Conservation (phyloP, 2,113 vertebrate species). For the Symphodus melops region DNA sequence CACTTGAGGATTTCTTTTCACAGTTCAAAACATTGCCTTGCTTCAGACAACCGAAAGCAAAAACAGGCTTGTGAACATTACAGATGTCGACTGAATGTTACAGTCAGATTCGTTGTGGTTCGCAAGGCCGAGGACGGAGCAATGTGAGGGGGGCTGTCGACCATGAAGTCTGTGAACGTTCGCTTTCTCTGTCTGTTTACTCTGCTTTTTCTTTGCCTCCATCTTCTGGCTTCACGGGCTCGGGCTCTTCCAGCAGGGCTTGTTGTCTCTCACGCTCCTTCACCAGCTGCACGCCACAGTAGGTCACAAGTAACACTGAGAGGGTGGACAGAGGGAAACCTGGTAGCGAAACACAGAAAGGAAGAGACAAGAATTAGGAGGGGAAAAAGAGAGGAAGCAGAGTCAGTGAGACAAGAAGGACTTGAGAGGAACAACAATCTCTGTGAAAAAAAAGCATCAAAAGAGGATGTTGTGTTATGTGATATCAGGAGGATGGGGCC, state of each 20-base stretch:
- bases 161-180: conserved; percentile 43
- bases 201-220: conserved; percentile 86
- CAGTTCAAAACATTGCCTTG: conserved; percentile 61
- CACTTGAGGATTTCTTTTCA: conserved; percentile 81
- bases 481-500: conserved; percentile 13
- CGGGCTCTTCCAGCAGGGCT: conserved; percentile 84
- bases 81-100: conserved; percentile 50
- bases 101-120: conserved; percentile 25
- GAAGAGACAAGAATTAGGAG: background rate
- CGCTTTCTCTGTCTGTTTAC: conserved; percentile 65
- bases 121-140: conserved; percentile 38
- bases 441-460: conserved; percentile 6
- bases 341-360: conserved; percentile 57
- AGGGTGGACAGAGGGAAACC: conserved; percentile 93
- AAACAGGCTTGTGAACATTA: conserved; percentile 42
- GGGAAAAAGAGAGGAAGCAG: background rate
- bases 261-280: conserved; percentile 90
- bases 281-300: conserved; percentile 96
- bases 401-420: background rate
- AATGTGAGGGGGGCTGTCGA: conserved; percentile 38
- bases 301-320: conserved; percentile 92
- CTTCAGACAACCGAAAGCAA: conserved; percentile 56
- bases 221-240: conserved; percentile 62
- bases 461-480: background rate
- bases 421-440: conserved; percentile 2